phyloP scores from a whole-genome alignment of 2,113 vertebrate genomes.

The Dromas ardeola region DNA sequence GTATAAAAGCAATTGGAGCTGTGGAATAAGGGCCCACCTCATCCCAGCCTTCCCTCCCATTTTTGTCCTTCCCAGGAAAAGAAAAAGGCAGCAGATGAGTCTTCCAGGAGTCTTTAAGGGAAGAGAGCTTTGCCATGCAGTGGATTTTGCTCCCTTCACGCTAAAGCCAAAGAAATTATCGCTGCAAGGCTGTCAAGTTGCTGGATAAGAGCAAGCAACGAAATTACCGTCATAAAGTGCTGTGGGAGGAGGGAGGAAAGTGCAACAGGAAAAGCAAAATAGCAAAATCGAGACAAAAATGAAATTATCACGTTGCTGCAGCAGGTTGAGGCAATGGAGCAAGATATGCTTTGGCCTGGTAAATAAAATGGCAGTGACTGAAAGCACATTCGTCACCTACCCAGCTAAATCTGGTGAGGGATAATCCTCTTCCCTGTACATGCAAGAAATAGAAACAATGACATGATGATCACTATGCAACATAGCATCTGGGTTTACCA shows the following conservation, averaged over 20 bases:
- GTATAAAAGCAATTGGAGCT: not conserved
- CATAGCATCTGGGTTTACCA: not conserved
- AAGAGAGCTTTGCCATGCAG: constrained; percentile 36
- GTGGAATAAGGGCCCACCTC: not conserved
- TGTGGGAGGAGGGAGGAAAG: constrained; percentile 9
- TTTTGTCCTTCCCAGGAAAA: not conserved
- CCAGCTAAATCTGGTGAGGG: constrained; percentile 93
- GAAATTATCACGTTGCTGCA: not conserved
- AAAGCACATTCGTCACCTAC: constrained; percentile 82
- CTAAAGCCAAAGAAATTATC: constrained; percentile 24
- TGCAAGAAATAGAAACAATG: constrained; percentile 82
- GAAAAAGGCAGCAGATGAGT: not conserved
- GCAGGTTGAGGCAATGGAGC: not conserved
- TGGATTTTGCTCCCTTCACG: not conserved
- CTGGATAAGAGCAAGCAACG: constrained; percentile 21
- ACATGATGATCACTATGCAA: constrained; percentile 23
- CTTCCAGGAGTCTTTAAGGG: constrained; percentile 12
- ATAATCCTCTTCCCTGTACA: constrained; percentile 90
- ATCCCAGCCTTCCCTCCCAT: not conserved
- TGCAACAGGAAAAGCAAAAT: constrained; percentile 4
- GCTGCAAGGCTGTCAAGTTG: not conserved
- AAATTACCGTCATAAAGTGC: not conserved
- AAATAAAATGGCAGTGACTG: constrained; percentile 33
- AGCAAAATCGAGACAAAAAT: not conserved
- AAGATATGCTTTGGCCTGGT: constrained; percentile 66